Evolutionary conservation across 1,140 invertebrate genomes (phyloP), one percentile per base, ranked within the genome.

Genomic region (Holcopasites calliopsidis): DNA sequence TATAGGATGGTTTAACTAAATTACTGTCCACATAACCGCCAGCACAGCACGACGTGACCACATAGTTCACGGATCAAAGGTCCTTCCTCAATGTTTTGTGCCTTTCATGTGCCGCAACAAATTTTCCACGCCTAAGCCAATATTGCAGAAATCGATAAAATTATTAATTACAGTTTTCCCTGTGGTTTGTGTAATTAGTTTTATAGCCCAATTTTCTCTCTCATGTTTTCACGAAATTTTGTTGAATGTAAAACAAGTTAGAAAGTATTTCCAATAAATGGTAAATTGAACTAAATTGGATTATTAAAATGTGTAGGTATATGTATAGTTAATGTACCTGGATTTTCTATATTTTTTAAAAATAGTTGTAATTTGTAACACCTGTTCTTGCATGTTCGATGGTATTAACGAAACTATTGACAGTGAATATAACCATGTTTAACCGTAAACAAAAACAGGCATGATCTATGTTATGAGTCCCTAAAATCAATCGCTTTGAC

Each of bases 31-130:
- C 76, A 66, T 79, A 84, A 81, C 82, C 83, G 71, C 83, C 71
- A 69, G 71, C 81, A 76, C 64, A 79, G 76, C 71, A 85, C 82
- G 82, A 76, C 79, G 84, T 78, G 62, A 79, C 83, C 66, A 66
- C 83, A 84, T 84, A 85, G 82, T 85, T 85, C 78, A 73, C 60
- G 79, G 82, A 84, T 85, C 83, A 85, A 85, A 85, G 79, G 75
- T 85, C 71, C 61, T 52, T 47, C 21, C 62, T 72, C 66, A 84
- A 82, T 82, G 76, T 73, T 81, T 82, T 61, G 75, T 38, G 64
- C 76, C 72, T 83, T 80, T 81, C 75, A 65, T 81, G 65, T 72
- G 35, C 50, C n/a, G 47, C 28, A 31, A 61, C 50, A 64, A 80
- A 70, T 83, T 76, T 80, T 77, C 55, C 62, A 54, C 68, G 62